phyloP scores from a whole-genome alignment of 2,888 invertebrate species.

The Marasmarcha lunaedactyla region DNA sequence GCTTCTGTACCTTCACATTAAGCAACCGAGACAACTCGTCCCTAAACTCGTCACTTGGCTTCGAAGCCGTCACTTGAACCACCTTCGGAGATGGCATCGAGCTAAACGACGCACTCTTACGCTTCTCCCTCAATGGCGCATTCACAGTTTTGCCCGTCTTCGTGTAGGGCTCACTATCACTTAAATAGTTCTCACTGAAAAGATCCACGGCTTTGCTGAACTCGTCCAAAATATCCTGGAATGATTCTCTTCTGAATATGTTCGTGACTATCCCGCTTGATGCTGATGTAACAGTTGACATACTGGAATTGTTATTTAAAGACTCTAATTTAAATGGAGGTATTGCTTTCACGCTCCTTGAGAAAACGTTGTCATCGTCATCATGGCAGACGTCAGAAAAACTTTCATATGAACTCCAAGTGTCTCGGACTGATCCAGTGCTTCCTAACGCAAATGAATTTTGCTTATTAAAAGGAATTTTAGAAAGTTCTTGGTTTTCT shows the following conservation, averaged over 20 bases:
- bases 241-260: slow-evolving; percentile 44
- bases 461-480: slow-evolving; percentile 17
- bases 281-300: slow-evolving; percentile 40
- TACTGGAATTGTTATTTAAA: slow-evolving; percentile 36
- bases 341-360: slow-evolving; percentile 47
- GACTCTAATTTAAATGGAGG: slow-evolving; percentile 32
- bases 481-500: slow-evolving; percentile 24
- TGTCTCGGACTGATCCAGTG: slow-evolving; percentile 41
- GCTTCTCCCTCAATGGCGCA: slow-evolving; percentile 29
- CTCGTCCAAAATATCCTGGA: slow-evolving; percentile 45
- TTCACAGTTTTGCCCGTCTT: slow-evolving; percentile 23
- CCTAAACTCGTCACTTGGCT: slow-evolving; percentile 52
- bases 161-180: slow-evolving; percentile 58
- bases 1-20: slow-evolving; percentile 27
- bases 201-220: slow-evolving; percentile 54
- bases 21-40: slow-evolving; percentile 39
- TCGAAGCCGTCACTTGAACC: slow-evolving; percentile 43
- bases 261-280: slow-evolving; percentile 41
- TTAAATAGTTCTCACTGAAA: slow-evolving; percentile 53
- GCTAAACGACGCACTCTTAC: slow-evolving; percentile 48
- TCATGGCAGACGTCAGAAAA: slow-evolving; percentile 47
- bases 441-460: slow-evolving; percentile 43
- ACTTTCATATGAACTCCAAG: slow-evolving; percentile 48
- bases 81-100: slow-evolving; percentile 49
- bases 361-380: slow-evolving; percentile 38